A percentile compares a stretch with the other conserved stretches of the same genome.
These are phyloP conservation scores for Heliconius himera DNA, from an alignment of 1,140 invertebrate genomes.

Conservation along the genomic window DNA sequence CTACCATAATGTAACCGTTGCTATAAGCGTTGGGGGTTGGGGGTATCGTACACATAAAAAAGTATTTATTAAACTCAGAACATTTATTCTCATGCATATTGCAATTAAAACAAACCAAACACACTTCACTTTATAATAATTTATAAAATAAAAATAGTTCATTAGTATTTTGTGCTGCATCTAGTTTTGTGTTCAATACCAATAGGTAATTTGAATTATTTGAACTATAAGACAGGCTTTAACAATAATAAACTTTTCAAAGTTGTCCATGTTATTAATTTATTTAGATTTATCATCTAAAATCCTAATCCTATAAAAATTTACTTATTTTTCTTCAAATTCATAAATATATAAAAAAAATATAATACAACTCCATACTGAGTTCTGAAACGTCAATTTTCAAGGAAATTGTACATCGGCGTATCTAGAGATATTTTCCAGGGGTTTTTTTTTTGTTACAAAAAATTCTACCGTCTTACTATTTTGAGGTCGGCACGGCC, in stretches of 20 bases:
- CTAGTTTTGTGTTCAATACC: background rate
- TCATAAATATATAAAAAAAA: background rate
- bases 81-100: slow-evolving; percentile 78
- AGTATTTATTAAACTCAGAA: slow-evolving; percentile 66
- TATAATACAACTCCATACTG: background rate
- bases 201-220: slow-evolving; percentile 6
- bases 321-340: background rate
- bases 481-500: too few relatives aligned
- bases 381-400: too few relatives aligned
- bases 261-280: background rate
- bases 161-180: slow-evolving; percentile 32
- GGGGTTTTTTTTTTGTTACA: too few relatives aligned
- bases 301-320: background rate
- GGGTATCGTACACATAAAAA: slow-evolving; percentile 46
- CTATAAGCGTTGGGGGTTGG: background rate
- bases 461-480: too few relatives aligned
- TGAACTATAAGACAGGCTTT: background rate
- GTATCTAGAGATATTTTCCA: too few relatives aligned
- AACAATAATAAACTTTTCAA: background rate
- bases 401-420: too few relatives aligned
- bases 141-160: slow-evolving; percentile 32
- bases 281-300: background rate
- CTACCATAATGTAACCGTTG: slow-evolving; percentile 17
- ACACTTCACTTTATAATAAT: slow-evolving; percentile 50
- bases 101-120: slow-evolving; percentile 76